Evolutionary conservation across 37 sponge, comb jelly and placozoan genomes (phyloP), one percentile per base, ranked within the genome.

Genomic region (Trichoplax adhaerens): DNA sequence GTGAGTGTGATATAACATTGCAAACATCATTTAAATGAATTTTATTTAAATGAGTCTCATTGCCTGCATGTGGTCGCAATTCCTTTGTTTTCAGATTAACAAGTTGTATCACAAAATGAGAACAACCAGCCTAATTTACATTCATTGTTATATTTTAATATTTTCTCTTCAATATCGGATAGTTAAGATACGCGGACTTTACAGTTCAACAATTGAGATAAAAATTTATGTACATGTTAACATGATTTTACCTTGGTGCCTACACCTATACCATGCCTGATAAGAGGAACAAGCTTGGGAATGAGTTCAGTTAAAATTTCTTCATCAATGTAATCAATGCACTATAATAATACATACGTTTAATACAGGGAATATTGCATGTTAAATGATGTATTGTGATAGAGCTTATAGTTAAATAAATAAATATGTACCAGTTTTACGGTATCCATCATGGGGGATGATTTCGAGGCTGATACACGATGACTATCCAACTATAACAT

Each of bases 181-280:
- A 3, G 55, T 57, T 29, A 57, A 58, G 7, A 58, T 69, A 52
- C 55, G 71, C 3, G 57, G 52, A 3, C 29, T 5, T 47, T 69
- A 57, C 56, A 69, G 8, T 29, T 69, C 71, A 29, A n/a, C 10
- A 52, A 58, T 69, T 58, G 57, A 52, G 6, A 69, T 58, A 8
- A 73, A 8, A 64, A 64, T 8, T 48, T 3, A 12, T 51, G 4
- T 5, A 57, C 74, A 5, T 73, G 74, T 58, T 58, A 64, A 46
- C 68, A 73, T 4, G 3, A 65, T 64, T 58, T 48, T 12, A 90
- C 87, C 77, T 86, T 90, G 50, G 91, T 90, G 48, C 74, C 73
- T 58, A 90, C 72, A 12, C 88, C 91, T 48, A 86, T 74, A 2
- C 91, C 88, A 67, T 72, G 70, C 62, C 81, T 90, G 56, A 90